Evolutionary conservation across 2,113 vertebrate genomes (phyloP), one percentile per base, ranked within the genome.

Genomic region (Psophia crepitans): DNA sequence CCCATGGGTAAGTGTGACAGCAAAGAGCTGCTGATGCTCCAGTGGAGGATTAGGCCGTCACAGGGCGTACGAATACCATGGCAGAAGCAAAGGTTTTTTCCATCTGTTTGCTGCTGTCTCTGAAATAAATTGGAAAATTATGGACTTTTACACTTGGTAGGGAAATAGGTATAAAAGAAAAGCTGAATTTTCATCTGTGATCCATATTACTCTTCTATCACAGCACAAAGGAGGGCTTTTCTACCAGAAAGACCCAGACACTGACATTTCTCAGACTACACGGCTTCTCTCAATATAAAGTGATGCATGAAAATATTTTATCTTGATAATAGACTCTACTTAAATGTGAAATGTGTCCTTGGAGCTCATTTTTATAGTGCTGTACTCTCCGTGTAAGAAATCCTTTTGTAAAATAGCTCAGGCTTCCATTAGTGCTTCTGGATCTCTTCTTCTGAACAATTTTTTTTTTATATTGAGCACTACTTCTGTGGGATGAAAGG

Each of bases 301-400:
- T 73, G 57, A 89, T 85, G 63, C 61, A 90, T 87, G 70, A 79
- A 91, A 91, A 95, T 79, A 53, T 89, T 95, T 5, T 49, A 85
- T 76, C 61, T 87, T 80, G 81, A 64, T 93, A 93, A 94, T 54
- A 89, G 81, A 93, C 65, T 87, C 78, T 71, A 43, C 61, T 95
- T 89, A 90, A 69, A 89, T 60, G 74, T 73, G 65, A 89, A 91
- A 89, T 87, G 74, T 91, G 78, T 82, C 93, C 90, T 96, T 91
- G 89, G 78, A 89, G 84, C 61, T 96, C n/a, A 35, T 84, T 95
- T 95, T 73, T 89, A 51, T 60, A 65, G 15, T 57, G 48, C 41
- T 77, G 24, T 66, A 53, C n/a, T 76, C 10, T 77, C 54, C 30
- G 33, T 88, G 39, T 44, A 75, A 95, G 48, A 84, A 92, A 66